Conservation (phyloP, 2,888 invertebrate species). For the Tachina lurida region DNA sequence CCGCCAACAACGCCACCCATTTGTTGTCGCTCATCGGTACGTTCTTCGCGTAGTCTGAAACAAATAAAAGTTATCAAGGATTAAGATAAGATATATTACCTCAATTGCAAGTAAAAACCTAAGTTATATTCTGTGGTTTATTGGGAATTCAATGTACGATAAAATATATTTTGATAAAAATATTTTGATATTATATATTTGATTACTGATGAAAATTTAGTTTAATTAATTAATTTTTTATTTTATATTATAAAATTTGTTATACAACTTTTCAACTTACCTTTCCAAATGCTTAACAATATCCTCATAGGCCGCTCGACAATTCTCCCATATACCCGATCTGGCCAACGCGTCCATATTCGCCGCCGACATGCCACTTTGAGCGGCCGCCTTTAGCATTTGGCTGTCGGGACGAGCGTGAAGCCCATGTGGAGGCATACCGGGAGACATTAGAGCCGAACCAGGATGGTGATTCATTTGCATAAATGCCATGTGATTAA, state of each 20-base stretch:
- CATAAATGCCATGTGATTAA: conserved; percentile 97
- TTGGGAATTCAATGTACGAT: too few relatives aligned
- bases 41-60: conserved; percentile 91
- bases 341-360: conserved; percentile 96
- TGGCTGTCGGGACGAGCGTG: conserved; percentile 89
- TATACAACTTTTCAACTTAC: conserved; percentile 84
- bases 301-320: conserved; percentile 96
- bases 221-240: too few relatives aligned
- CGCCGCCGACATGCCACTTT: conserved; percentile 87
- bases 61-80: neutral
- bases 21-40: conserved; percentile 91
- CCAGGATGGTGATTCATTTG: conserved; percentile 92
- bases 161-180: too few relatives aligned
- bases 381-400: conserved; percentile 91
- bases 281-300: conserved; percentile 97
- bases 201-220: too few relatives aligned
- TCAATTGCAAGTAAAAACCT: too few relatives aligned
- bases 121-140: too few relatives aligned
- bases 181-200: too few relatives aligned
- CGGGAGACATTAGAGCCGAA: conserved; percentile 93
- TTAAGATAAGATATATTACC: neutral
- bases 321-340: conserved; percentile 97
- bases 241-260: too few relatives aligned
- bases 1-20: conserved; percentile 86
- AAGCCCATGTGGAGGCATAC: conserved; percentile 92